These are phyloP conservation scores for Clepsis dumicolana DNA, from an alignment of 2,888 invertebrate genomes.

Conservation along the genomic window DNA sequence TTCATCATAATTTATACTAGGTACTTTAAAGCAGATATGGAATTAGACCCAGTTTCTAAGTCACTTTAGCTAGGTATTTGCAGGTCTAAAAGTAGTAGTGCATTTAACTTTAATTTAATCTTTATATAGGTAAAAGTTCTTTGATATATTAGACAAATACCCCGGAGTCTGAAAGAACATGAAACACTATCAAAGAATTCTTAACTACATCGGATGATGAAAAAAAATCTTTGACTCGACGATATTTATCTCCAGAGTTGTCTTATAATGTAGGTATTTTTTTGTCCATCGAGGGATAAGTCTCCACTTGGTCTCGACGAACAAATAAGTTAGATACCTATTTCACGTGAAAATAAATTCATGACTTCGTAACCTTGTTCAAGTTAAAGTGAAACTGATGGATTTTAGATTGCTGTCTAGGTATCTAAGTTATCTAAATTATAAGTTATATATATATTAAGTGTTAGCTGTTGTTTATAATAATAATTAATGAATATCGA, in stretches of 20 bases:
- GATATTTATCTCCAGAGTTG: not conserved
- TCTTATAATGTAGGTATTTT: not conserved
- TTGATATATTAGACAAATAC: not conserved
- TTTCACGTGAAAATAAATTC: constrained; percentile 5
- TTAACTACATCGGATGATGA: constrained; percentile 1
- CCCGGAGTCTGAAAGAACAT: not conserved
- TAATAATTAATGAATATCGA: no score
- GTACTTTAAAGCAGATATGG: no score
- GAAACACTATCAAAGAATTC: constrained; percentile 2
- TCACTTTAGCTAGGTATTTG: no score
- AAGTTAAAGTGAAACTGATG: not conserved
- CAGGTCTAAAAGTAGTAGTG: no score
- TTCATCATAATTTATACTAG: no score
- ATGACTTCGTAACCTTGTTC: not conserved
- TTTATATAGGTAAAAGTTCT: not conserved
- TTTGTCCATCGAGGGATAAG: constrained; percentile 10
- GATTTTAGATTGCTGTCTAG: constrained; percentile 1
- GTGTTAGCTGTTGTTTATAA: no score
- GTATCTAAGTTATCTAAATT: not conserved
- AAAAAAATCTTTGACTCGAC: constrained; percentile 18
- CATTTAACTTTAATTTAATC: not conserved
- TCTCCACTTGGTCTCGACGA: no score
- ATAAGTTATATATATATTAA: no score
- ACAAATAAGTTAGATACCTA: no score
- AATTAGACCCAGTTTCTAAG: no score